Percentiles rank a stretch among this genome's conserved stretches.
These are phyloP conservation scores for Hapalemur alaotrensis DNA, from an alignment of 2,797 vertebrate species.

Conservation along the genomic window DNA sequence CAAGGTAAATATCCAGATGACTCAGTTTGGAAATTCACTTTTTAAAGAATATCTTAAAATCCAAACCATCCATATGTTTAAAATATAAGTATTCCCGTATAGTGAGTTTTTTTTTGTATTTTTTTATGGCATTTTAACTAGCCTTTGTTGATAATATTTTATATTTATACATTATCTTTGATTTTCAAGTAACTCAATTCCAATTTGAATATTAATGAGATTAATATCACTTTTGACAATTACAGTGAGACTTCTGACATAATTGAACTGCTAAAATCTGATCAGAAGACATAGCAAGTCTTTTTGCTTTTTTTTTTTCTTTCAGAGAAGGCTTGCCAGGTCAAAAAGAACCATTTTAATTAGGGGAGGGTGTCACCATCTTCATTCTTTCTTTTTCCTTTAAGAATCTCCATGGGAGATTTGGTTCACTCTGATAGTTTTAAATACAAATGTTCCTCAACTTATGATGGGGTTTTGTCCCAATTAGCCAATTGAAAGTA, in stretches of 20 bases:
- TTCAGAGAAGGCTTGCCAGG: not conserved
- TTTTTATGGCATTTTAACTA: conserved; percentile 4
- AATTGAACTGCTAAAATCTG: not conserved
- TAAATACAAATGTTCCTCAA: not conserved
- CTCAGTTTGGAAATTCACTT: not conserved
- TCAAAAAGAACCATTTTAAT: not conserved
- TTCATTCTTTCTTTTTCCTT: not conserved
- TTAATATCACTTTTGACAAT: not conserved
- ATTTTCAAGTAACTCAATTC: conserved; percentile 5
- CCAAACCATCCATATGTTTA: not conserved
- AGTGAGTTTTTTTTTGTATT: not conserved
- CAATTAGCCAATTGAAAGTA: too few species aligned
- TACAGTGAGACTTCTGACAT: not conserved
- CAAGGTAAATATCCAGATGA: not conserved
- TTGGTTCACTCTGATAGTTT: not conserved
- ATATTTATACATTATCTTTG: conserved; percentile 13
- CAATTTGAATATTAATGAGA: not conserved
- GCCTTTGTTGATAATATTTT: not conserved
- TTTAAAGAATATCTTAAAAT: conserved; percentile 9
- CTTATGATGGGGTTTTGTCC: too few species aligned
- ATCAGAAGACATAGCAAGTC: not conserved
- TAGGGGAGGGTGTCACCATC: not conserved
- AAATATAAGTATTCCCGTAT: not conserved
- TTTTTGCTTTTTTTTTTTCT: not conserved
- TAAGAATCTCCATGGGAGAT: not conserved